Evolutionary conservation across 2,797 vertebrate genomes (phyloP).

Genomic region (Gymnothorax javanicus): DNA sequence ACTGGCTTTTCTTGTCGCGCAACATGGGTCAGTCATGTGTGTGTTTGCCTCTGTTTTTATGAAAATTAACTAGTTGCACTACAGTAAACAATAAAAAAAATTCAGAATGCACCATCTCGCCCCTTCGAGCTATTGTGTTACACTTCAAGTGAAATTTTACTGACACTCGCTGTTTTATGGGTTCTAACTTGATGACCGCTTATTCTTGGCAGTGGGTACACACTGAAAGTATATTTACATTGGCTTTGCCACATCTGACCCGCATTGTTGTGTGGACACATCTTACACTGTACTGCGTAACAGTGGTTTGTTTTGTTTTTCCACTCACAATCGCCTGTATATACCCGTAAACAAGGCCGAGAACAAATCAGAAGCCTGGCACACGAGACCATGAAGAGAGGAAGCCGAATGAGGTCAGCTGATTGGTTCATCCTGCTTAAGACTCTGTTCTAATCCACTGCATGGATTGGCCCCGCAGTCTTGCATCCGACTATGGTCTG

Average conservation of each 20-base stretch:
- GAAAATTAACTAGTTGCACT: neutral
- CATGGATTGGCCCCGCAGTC: too few relatives aligned
- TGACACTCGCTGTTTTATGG: neutral
- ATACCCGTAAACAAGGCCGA: neutral
- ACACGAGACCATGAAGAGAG: neutral
- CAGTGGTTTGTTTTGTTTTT: neutral
- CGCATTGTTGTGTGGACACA: too few relatives aligned
- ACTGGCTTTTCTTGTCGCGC: neutral
- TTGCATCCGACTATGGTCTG: too few relatives aligned
- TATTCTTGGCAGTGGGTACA: too few relatives aligned
- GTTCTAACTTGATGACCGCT: too few relatives aligned
- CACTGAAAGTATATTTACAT: too few relatives aligned
- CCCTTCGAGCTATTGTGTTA: neutral
- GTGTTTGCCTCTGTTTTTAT: neutral
- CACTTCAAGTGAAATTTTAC: neutral
- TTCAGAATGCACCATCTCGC: neutral
- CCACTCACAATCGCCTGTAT: neutral
- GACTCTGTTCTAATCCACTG: too few relatives aligned
- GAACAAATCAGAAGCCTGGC: neutral
- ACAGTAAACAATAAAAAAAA: neutral
- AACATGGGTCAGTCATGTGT: too few relatives aligned
- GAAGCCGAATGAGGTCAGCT: too few relatives aligned
- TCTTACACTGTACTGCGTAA: neutral
- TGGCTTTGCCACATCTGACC: too few relatives aligned
- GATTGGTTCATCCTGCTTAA: too few relatives aligned